Conservation (phyloP, 2,888 invertebrate species). For the Drosophila nigricruria region DNA sequence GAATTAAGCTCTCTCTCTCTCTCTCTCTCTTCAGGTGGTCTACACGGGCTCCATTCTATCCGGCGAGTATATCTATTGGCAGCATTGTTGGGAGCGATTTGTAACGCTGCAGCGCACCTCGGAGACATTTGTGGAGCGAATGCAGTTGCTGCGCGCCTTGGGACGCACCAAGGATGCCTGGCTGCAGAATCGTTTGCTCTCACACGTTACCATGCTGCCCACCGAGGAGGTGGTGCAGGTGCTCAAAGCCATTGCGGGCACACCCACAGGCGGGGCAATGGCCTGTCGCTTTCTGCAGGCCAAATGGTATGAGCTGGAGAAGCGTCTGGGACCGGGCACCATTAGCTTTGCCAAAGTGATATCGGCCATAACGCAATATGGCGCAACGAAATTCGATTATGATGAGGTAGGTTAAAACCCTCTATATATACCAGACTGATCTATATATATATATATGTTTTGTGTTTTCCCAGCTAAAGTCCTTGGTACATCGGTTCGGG, state of each 20-base stretch:
- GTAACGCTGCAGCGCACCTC: slow-evolving; percentile 82
- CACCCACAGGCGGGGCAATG: slow-evolving; percentile 85
- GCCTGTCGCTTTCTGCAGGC: slow-evolving; percentile 85
- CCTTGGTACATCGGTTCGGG: slow-evolving; percentile 85
- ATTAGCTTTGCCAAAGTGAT: slow-evolving; percentile 85
- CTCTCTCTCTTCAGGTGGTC: slow-evolving; percentile 77
- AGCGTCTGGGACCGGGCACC: slow-evolving; percentile 84
- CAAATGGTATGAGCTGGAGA: slow-evolving; percentile 85
- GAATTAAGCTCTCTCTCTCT: no score
- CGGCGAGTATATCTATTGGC: slow-evolving; percentile 85
- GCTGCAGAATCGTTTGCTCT: slow-evolving; percentile 85
- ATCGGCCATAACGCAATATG: slow-evolving; percentile 85
- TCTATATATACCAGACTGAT: background rate
- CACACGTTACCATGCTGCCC: slow-evolving; percentile 85
- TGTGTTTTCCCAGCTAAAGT: slow-evolving; percentile 81
- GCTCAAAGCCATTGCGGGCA: slow-evolving; percentile 85
- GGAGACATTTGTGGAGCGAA: slow-evolving; percentile 84
- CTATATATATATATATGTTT: background rate
- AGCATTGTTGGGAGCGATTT: slow-evolving; percentile 85
- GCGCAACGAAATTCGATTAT: slow-evolving; percentile 85
- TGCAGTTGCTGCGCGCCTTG: slow-evolving; percentile 84
- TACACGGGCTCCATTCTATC: slow-evolving; percentile 85
- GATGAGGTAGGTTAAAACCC: slow-evolving; percentile 81
- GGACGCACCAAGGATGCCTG: slow-evolving; percentile 86
- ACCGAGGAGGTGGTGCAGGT: slow-evolving; percentile 85